phyloP scores from a whole-genome alignment of 2,797 vertebrate genomes.

The Ambastaia sidthimunki region DNA sequence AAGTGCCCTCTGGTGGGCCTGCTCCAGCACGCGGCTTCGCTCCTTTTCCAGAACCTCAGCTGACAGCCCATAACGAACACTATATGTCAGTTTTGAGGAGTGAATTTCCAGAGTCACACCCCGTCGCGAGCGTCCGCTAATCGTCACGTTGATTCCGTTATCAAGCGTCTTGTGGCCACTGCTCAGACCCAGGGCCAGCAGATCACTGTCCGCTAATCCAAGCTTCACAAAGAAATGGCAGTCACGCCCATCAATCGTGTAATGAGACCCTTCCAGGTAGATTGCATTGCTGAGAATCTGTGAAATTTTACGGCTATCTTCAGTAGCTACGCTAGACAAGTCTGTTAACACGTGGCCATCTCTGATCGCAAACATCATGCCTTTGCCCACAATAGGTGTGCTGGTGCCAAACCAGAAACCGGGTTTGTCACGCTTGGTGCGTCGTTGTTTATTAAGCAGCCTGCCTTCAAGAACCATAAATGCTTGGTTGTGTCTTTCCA shows the following conservation, averaged over 20 bases:
- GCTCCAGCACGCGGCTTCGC: conserved; percentile 83
- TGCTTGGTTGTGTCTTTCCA: conserved; percentile 87
- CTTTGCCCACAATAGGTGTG: conserved; percentile 85
- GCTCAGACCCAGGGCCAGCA: conserved; percentile 83
- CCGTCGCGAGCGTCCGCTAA: conserved; percentile 85
- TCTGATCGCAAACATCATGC: conserved; percentile 87
- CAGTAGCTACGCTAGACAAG: conserved; percentile 81
- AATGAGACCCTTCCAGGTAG: conserved; percentile 87
- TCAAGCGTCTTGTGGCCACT: conserved; percentile 84
- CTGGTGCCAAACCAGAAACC: conserved; percentile 88
- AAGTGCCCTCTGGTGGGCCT: conserved; percentile 86
- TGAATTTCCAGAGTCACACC: conserved; percentile 87
- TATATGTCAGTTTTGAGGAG: conserved; percentile 79
- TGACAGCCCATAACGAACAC: conserved; percentile 84
- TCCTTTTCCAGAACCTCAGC: conserved; percentile 85
- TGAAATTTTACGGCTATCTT: conserved; percentile 86
- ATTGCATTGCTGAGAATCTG: conserved; percentile 84
- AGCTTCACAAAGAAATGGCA: conserved; percentile 90
- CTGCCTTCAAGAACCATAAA: conserved; percentile 88
- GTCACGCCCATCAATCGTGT: conserved; percentile 86
- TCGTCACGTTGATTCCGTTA: conserved; percentile 83
- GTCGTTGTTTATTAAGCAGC: conserved; percentile 82
- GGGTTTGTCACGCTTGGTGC: conserved; percentile 80
- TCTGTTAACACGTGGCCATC: conserved; percentile 84
- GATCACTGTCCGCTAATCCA: conserved; percentile 82